These are phyloP conservation scores for Trochalopteron elliotii DNA, from an alignment of 2,113 vertebrate species.

Conservation along the genomic window DNA sequence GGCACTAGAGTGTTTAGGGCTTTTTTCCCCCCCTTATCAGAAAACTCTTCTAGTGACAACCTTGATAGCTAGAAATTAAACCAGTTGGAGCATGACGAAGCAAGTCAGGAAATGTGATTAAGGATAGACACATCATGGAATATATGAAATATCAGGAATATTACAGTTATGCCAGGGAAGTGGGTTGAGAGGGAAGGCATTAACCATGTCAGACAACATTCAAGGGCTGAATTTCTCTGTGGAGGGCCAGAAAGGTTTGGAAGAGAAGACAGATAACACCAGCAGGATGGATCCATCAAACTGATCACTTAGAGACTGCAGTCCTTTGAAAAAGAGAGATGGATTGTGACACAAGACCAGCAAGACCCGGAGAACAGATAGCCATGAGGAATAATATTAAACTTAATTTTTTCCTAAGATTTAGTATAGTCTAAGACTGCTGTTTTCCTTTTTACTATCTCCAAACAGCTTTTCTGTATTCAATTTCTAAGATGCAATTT, in stretches of 20 bases:
- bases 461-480: background rate
- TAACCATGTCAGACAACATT: background rate
- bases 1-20: background rate
- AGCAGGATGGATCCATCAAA: background rate
- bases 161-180: background rate
- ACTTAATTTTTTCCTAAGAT: background rate
- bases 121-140: background rate
- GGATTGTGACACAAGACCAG: background rate
- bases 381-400: background rate
- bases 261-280: background rate
- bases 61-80: background rate
- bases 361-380: background rate
- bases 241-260: background rate
- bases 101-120: background rate
- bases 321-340: background rate
- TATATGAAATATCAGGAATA: background rate
- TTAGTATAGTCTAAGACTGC: background rate
- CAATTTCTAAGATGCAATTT: constrained; percentile 13
- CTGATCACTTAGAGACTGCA: background rate
- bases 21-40: background rate
- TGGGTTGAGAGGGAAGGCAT: background rate
- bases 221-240: background rate
- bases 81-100: background rate
- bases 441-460: background rate
- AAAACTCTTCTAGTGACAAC: background rate